Base-by-base conservation (phyloP, 2,888 invertebrate species). In the Coleophora flavipennella region DNA sequence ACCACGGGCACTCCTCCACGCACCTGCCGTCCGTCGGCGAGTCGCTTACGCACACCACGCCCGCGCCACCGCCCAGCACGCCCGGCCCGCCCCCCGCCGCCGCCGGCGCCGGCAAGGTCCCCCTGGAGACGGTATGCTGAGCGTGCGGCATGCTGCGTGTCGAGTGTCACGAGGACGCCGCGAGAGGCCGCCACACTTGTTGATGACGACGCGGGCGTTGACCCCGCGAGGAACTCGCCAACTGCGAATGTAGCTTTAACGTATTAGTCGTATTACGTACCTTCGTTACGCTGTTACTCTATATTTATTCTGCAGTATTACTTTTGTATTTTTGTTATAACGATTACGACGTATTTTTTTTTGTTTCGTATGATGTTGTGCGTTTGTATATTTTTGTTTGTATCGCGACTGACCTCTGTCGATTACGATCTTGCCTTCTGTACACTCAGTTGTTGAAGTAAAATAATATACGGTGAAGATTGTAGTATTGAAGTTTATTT, bases 21-120 rank as follows among this genome's bases (percentile, higher is more conserved):
- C 93, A 92, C 43, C 83, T 92, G 72, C 93, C 93, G 40, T 94
- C 94, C 29, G 89, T 93, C 84, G 92, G 91, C 46, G 92, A 92
- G 71, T 91, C 91, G 50, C 87, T 91, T 46, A 90, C 90, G 55
- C 89, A 90, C 74, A 90, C 88, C 61, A 90, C 90, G 50, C 84
- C 88, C 49, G 89, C 90, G 70, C 92, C 91, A 12, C 70, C 90
- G 88, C 89, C 51, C 89, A 90, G 45, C 84, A 89, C 62, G 81
- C 87, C 50, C 67, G 84, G 53, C 76, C 86, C 53, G 81, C 86
- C 55, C 83, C 38, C 77, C 83, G 51, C 86, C 86, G 48, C 86
- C 86, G 53, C 85, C 85, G 31, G 44, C 70, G 44, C 54, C 67
- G 55, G 57, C 39, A 87, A 87, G 65, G 66, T 87, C 52, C 87